A percentile compares a stretch with the other conserved stretches of the same genome.
phyloP scores from a whole-genome alignment of 2,113 vertebrate species.

The Bostrychus sinensis region DNA sequence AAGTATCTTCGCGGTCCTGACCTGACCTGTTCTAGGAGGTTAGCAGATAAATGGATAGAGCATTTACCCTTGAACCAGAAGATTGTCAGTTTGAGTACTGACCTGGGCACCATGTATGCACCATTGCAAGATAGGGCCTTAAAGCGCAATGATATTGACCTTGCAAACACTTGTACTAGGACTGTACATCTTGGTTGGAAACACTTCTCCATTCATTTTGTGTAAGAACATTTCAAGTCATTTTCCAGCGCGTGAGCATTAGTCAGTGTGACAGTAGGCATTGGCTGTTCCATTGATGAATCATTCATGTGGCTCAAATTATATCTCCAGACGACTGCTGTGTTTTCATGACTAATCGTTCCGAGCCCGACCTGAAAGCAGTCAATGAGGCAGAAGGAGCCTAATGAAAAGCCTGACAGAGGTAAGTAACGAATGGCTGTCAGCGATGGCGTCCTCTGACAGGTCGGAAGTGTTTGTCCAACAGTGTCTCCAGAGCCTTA shows the following conservation, averaged over 20 bases:
- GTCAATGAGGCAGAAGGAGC: conserved; percentile 4
- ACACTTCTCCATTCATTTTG: no score
- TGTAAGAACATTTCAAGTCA: neutral
- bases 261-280: neutral
- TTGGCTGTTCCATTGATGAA: conserved; percentile 3
- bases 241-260: neutral
- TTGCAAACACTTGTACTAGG: no score
- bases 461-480: conserved; percentile 1
- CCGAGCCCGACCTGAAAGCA: neutral
- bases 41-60: no score
- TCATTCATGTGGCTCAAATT: conserved; percentile 2
- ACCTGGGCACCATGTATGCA: no score
- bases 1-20: no score
- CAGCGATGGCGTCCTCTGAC: neutral
- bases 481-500: neutral
- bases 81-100: no score
- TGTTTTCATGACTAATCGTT: conserved; percentile 2
- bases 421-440: neutral
- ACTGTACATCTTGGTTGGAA: no score
- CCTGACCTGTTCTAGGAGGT: no score
- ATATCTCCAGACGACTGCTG: neutral
- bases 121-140: no score
- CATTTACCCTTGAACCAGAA: no score
- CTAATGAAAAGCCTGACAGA: neutral
- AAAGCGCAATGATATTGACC: no score